Conservation (phyloP, 2,113 vertebrate genomes). For the Halichoeres trimaculatus region DNA sequence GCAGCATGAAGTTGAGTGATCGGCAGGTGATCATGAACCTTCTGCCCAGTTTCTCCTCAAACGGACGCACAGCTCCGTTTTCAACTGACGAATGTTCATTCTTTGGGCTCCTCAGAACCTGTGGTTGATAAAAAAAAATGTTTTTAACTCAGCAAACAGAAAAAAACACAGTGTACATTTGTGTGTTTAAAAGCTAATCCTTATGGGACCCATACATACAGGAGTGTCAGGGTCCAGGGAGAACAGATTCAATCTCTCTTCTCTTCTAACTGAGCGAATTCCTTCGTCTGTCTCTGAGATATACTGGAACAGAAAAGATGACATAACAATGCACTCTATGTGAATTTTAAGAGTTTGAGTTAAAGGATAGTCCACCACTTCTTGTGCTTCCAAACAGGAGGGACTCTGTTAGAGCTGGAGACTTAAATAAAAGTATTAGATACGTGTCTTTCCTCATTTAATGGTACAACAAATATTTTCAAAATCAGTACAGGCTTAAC, state of each 20-base stretch:
- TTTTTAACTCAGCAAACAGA: too few relatives aligned
- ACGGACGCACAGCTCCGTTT: slow-evolving; percentile 83
- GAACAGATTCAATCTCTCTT: slow-evolving; percentile 93
- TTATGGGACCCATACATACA: slow-evolving; percentile 78
- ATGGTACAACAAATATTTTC: neutral
- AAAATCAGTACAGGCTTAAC: neutral
- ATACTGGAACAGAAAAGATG: slow-evolving; percentile 82
- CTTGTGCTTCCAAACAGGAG: neutral
- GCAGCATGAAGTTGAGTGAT: slow-evolving; percentile 91
- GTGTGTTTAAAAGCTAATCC: neutral
- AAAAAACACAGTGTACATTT: neutral
- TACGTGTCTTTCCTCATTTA: neutral
- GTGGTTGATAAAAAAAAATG: slow-evolving; percentile 11
- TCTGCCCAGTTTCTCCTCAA: slow-evolving; percentile 92
- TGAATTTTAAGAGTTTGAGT: neutral
- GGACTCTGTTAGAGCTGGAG: neutral
- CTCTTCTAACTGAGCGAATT: slow-evolving; percentile 87
- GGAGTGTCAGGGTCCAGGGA: slow-evolving; percentile 94
- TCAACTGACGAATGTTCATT: slow-evolving; percentile 82
- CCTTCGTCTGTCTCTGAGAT: slow-evolving; percentile 94
- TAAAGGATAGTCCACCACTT: too few relatives aligned
- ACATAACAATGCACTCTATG: neutral
- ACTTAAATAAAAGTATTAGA: neutral
- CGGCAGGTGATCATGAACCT: slow-evolving; percentile 91
- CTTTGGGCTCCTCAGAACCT: slow-evolving; percentile 89